Percentiles rank a stretch among this genome's conserved stretches.
These are phyloP conservation scores for Pocillopora meandrina DNA, from an alignment of 92 coral and sea anemone species.

Conservation along the genomic window DNA sequence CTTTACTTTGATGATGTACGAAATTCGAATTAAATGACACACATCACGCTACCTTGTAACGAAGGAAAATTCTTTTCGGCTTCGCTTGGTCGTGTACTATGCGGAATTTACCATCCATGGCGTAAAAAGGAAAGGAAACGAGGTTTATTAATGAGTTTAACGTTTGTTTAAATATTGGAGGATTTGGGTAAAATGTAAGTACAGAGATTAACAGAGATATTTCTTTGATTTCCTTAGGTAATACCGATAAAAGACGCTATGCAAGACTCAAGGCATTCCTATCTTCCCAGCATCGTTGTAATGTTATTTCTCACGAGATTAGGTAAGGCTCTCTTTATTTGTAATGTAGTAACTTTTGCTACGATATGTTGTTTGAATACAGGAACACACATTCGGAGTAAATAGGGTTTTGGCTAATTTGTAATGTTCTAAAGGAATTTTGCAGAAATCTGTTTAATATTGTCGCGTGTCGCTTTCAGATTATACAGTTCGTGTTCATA, in stretches of 20 bases:
- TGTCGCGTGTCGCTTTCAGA: conserved; percentile 1
- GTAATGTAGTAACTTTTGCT: background rate
- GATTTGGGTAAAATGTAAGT: conserved; percentile 13
- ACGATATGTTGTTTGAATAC: background rate
- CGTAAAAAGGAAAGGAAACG: conserved; percentile 4
- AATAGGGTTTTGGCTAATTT: background rate
- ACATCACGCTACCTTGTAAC: background rate
- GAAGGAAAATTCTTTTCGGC: background rate
- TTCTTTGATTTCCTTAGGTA: conserved; percentile 15
- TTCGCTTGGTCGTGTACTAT: background rate
- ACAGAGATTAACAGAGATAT: conserved; percentile 18
- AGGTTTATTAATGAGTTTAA: conserved; percentile 23
- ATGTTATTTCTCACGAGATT: conserved; percentile 26
- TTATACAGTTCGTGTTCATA: conserved; percentile 20
- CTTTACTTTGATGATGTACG: background rate
- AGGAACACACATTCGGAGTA: background rate
- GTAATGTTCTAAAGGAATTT: background rate
- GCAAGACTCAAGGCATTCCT: conserved; percentile 13
- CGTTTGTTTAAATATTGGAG: conserved; percentile 20
- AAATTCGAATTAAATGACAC: background rate
- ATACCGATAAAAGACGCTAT: conserved; percentile 9
- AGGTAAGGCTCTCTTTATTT: conserved; percentile 17
- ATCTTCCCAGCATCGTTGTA: conserved; percentile 7
- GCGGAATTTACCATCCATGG: background rate
- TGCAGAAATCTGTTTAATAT: background rate